Percentiles rank a stretch among this genome's conserved stretches.
Evolutionary conservation across 2,113 vertebrate genomes (phyloP).

Genomic region (Dromiciops gliroides): DNA sequence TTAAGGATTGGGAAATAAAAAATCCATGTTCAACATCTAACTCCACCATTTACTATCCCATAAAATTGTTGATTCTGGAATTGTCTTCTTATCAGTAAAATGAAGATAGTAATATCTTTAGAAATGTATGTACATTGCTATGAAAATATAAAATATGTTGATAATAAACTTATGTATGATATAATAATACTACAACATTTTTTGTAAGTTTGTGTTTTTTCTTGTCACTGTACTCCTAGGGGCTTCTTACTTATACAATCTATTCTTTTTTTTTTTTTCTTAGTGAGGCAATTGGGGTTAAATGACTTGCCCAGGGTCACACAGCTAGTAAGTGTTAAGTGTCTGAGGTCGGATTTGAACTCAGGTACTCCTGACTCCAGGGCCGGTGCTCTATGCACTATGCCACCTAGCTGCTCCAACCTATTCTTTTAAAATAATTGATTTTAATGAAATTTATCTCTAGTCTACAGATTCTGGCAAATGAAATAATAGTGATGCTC

Average conservation of each 20-base stretch:
- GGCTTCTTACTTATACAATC: neutral
- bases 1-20: neutral
- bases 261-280: too few species aligned
- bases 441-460: too few species aligned
- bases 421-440: neutral
- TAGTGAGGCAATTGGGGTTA: too few species aligned
- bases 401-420: too few species aligned
- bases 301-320: too few species aligned
- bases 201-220: neutral
- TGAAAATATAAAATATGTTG: neutral
- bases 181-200: neutral
- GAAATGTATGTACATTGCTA: neutral
- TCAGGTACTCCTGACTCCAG: too few species aligned
- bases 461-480: neutral
- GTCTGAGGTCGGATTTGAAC: too few species aligned
- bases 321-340: too few species aligned
- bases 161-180: neutral
- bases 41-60: neutral
- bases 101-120: neutral
- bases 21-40: neutral
- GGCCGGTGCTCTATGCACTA: too few species aligned
- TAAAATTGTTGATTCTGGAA: neutral
- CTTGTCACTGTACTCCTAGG: neutral
- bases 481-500: neutral
- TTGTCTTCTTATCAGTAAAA: neutral